Conservation (phyloP, 2,888 invertebrate species). For the Microplitis manilae region DNA sequence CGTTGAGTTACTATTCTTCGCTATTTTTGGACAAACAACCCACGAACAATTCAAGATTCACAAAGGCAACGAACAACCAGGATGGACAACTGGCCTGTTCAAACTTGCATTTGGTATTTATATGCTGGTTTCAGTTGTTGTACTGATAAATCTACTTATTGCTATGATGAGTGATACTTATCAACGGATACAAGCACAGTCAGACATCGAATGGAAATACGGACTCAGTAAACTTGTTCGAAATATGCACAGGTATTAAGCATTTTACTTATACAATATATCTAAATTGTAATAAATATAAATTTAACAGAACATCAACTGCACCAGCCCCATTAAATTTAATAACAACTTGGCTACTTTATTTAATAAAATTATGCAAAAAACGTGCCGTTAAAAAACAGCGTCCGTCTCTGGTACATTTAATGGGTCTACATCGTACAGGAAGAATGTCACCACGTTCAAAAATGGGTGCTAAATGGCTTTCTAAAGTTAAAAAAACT, state of each 20-base stretch:
- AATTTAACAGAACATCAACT: slow-evolving; percentile 83
- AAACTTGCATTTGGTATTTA: slow-evolving; percentile 93
- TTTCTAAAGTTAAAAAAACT: slow-evolving; percentile 89
- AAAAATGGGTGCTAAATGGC: slow-evolving; percentile 91
- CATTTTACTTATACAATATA: neutral
- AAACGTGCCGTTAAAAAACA: slow-evolving; percentile 81
- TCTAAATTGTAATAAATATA: neutral
- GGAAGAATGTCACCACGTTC: slow-evolving; percentile 84
- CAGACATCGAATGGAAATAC: slow-evolving; percentile 99
- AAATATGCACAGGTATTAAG: slow-evolving; percentile 86
- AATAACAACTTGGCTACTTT: slow-evolving; percentile 93
- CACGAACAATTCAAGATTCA: slow-evolving; percentile 84
- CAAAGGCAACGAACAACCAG: slow-evolving; percentile 76
- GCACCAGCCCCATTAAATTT: slow-evolving; percentile 98
- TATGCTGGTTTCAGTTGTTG: slow-evolving; percentile 99
- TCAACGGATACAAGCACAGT: slow-evolving; percentile 99
- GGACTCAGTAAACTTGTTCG: slow-evolving; percentile 97
- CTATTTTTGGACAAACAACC: slow-evolving; percentile 95
- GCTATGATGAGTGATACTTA: slow-evolving; percentile 99
- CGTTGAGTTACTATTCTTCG: slow-evolving; percentile 98
- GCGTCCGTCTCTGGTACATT: slow-evolving; percentile 87
- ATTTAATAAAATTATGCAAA: slow-evolving; percentile 86
- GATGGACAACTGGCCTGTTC: slow-evolving; percentile 89
- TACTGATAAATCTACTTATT: slow-evolving; percentile 98
- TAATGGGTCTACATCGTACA: slow-evolving; percentile 83